Base-by-base conservation (phyloP, 2,888 invertebrate species). In the Nomada hirtipes region DNA sequence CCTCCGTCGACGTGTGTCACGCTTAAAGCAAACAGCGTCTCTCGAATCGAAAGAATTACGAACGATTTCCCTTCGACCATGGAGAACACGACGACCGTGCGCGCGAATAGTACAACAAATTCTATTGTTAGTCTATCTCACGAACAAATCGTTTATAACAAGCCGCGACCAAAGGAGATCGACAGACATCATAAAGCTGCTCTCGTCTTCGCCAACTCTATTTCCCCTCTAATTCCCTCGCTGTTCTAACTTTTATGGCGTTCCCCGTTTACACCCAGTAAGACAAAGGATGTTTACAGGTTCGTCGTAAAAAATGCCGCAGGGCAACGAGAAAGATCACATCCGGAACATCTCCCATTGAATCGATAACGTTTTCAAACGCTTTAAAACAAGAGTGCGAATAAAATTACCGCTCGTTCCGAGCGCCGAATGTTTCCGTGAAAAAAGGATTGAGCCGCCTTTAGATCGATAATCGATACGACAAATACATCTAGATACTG, bases 381-480 rank as follows among this genome's bases (percentile, higher is more conserved):
- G 47, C 20, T 18, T 0, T 4, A 10, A 60, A 61, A 36, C 11
- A 4, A 50, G n/a, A 4, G 18, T n/a, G 60, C 29, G 60, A 78
- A 75, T 75, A 75, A 78, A 75, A 75, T 75, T 61, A 26, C 47
- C 61, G 61, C 68, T 78, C 67, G 59, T 64, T 29, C 36, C 50
- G 18, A n/a, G 15, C 15, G 9, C 13, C 55, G 47, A 67, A 55
- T 75, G 76, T 78, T 67, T 75, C 75, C 61, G 61, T 78, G 61
- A 50, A 47, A 26, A 23, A 10, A 23, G 36, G 47, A 26, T 75
- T 23, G 55, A 67, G 55, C 75, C 55, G 23, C 26, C 50, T 20
- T 53, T 50, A 53, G 50, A 61, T 61, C 42, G 57, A 68, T 63
- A 23, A 9, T 2, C 52, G 52, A 72, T 53, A 23, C 36, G 36